Evolutionary conservation across 2,888 invertebrate genomes (phyloP), one percentile per base, ranked within the genome.

Genomic region (Stictocephala bisonia): DNA sequence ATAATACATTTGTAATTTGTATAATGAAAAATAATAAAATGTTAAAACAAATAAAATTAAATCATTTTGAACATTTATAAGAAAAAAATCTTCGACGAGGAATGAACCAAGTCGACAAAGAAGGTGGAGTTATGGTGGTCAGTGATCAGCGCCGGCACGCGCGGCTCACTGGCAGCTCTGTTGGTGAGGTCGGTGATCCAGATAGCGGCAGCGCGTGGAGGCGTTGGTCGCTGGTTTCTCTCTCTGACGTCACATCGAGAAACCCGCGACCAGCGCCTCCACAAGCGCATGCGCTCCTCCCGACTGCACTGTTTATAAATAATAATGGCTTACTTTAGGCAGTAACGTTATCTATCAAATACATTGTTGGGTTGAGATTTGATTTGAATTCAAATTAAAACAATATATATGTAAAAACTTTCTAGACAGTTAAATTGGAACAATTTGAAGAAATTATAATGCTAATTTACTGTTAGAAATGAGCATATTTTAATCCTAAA

Each of bases 121-220:
- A 35, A 51, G 29, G n/a, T 20, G n/a, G 20, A 44, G 70, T 70
- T 31, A 40, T 56, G 56, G 53, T 71, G 70, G 70, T 71, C 70
- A 71, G 70, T 69, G 26, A 24, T 26, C 51, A 26, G 11, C 24
- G 22, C 44, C 56, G 73, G 50, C 15, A 40, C 35, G 50, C 80
- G 83, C 83, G 82, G 82, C 87, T 86, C 87, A 87, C 87, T 86
- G 85, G 86, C 86, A 84, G 85, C 81, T 83, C 85, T 84, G 86
- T 88, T 88, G 87, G 84, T 87, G 87, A 88, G 88, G 88, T 88
- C 88, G 87, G 87, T 86, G 87, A 86, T 87, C 87, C 86, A 85
- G 86, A 85, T 84, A 79, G 80, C 80, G 80, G 85, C 85, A 85
- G 80, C 85, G 86, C 85, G 86, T 86, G 86, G 86, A n/a, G n/a